These are phyloP conservation scores for Aldrovandia affinis DNA, from an alignment of 2,797 vertebrate species.

Conservation along the genomic window DNA sequence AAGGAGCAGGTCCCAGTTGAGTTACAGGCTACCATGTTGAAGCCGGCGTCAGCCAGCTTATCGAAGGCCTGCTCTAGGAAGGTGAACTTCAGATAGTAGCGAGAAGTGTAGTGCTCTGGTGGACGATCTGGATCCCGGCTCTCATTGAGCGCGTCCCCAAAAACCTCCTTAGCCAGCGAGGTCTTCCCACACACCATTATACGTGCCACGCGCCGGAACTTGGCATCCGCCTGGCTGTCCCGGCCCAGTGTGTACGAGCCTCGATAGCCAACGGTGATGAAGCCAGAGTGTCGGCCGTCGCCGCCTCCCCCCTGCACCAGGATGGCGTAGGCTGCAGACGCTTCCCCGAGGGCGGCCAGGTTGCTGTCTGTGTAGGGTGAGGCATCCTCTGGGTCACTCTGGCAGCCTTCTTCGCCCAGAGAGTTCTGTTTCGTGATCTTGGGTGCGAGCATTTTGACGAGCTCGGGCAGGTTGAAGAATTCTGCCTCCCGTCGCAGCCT, in stretches of 20 bases:
- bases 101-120: conserved; percentile 95
- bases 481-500: conserved; percentile 93
- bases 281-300: conserved; percentile 88
- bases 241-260: conserved; percentile 95
- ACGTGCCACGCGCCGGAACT: conserved; percentile 92
- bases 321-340: conserved; percentile 72
- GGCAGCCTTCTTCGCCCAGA: conserved; percentile 77
- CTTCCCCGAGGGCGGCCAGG: conserved; percentile 72
- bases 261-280: conserved; percentile 95
- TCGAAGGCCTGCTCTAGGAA: conserved; percentile 99
- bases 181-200: conserved; percentile 98
- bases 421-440: conserved; percentile 82
- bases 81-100: conserved; percentile 99
- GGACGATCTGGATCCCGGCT: conserved; percentile 95
- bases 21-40: conserved; percentile 98
- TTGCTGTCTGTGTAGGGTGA: conserved; percentile 75
- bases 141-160: conserved; percentile 96
- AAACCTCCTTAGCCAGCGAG: conserved; percentile 95
- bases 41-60: conserved; percentile 92
- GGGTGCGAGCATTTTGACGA: conserved; percentile 84
- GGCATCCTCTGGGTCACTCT: conserved; percentile 78
- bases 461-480: conserved; percentile 92
- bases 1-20: conserved; percentile 98
- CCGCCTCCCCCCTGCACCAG: conserved; percentile 76
- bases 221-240: conserved; percentile 94